These are phyloP conservation scores for Holacanthella duospinosa DNA, from an alignment of 2,888 invertebrate genomes.

Conservation along the genomic window DNA sequence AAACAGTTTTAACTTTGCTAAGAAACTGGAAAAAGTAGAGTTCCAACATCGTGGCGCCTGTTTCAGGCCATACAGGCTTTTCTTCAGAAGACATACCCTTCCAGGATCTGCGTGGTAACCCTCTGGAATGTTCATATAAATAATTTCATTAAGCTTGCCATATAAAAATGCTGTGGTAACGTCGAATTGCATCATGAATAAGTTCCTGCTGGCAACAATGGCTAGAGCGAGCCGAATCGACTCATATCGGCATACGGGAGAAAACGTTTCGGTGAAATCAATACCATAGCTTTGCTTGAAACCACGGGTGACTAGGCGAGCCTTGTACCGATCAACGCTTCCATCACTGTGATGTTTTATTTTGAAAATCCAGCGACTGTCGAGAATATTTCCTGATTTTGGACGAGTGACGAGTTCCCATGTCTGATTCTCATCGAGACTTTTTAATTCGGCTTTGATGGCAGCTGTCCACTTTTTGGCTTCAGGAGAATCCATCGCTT, in stretches of 20 bases:
- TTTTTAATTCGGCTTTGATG: neutral
- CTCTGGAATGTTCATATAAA: no score
- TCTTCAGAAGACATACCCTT: no score
- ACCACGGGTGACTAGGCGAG: neutral
- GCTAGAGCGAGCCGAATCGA: neutral
- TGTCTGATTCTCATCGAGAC: neutral
- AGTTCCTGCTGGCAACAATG: neutral
- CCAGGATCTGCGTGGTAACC: no score
- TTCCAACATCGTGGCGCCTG: no score
- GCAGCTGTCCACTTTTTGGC: neutral
- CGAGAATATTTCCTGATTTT: neutral
- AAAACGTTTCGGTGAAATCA: neutral
- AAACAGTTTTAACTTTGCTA: no score
- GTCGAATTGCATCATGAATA: neutral
- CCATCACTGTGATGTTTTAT: neutral
- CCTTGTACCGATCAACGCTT: no score
- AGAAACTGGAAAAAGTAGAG: no score
- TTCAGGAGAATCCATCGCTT: neutral
- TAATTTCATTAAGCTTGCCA: no score
- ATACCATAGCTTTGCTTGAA: neutral
- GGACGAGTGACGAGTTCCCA: neutral
- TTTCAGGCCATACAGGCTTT: no score
- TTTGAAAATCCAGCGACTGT: neutral
- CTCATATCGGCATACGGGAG: no score
- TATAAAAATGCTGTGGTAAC: neutral